Base-by-base conservation (phyloP, 2,888 invertebrate genomes). In the Monopis laevigella region DNA sequence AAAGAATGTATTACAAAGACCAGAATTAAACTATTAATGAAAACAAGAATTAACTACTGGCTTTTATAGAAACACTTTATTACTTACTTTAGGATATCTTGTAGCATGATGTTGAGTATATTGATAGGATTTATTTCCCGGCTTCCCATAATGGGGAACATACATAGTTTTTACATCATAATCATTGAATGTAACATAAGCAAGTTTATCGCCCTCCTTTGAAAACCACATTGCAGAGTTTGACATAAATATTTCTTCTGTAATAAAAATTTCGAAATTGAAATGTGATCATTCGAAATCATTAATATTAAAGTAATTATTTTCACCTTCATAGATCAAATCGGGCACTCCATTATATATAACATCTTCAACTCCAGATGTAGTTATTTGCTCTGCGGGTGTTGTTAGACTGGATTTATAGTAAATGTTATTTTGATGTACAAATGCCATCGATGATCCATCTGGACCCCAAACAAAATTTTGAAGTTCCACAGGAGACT, bases 151-250 rank as follows among this genome's bases (percentile, higher is more conserved):
- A 55, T 89, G 86, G 0, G 92, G 92, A 28, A 93, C 87, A 46
- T 85, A 85, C 84, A 94, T 92, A 14, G 87, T 65, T 17, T 86
- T 84, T 0, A 91, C 91, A 3, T 82, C 59, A 1, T 84, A 84
- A 61, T 95, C 94, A 55, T 93, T 86, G 59, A 93, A 94, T 21
- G 88, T 86, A 2, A 87, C 91, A 58, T 85, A 98, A 1, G 93
- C 92, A 48, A 98, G 64, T 58, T 87, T 86, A 7, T 74, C 83
- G 14, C 94, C 94, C 54, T 89, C 86, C 0, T 86, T 85, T 1
- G 94, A 93, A 77, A 96, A 94, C 95, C 96, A 97, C 30, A 96
- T 64, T 0, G 97, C 97, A 51, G 87, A 86, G 66, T 90, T 90
- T 0, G 90, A 86, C 40, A 86, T 83, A 55, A 96, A 87, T 2